These are phyloP conservation scores for Protodeltote pygarga DNA, from an alignment of 2,888 invertebrate species.

Conservation along the genomic window DNA sequence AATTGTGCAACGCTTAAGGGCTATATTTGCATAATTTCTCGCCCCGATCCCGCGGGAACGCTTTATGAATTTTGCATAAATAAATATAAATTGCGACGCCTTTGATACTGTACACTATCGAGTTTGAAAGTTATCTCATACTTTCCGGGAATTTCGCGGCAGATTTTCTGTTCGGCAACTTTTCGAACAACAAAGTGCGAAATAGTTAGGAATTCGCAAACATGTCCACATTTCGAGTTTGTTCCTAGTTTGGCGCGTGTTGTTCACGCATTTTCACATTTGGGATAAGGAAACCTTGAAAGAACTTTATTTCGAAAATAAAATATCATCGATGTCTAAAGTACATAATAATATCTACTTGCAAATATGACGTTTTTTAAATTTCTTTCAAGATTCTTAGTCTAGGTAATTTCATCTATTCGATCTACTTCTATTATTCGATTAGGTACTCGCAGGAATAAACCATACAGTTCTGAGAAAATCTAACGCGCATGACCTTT, in stretches of 20 bases:
- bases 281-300: neutral
- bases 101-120: conserved; percentile 72
- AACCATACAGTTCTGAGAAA: too few relatives aligned
- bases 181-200: conserved; percentile 32
- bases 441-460: too few relatives aligned
- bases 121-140: conserved; percentile 55
- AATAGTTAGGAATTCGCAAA: conserved; percentile 36
- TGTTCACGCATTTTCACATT: conserved; percentile 29
- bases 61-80: conserved; percentile 79
- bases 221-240: conserved; percentile 33
- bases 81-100: conserved; percentile 69
- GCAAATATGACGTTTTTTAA: too few relatives aligned
- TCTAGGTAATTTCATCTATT: too few relatives aligned
- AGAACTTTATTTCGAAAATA: neutral
- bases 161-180: conserved; percentile 35
- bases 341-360: too few relatives aligned
- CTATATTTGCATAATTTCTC: conserved; percentile 81
- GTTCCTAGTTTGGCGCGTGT: conserved; percentile 25
- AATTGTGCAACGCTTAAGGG: conserved; percentile 77
- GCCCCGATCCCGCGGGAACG: conserved; percentile 64
- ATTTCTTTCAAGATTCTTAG: too few relatives aligned
- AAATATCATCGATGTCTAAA: too few relatives aligned
- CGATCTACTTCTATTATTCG: too few relatives aligned
- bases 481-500: too few relatives aligned
- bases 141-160: conserved; percentile 32